A percentile compares a stretch with the other conserved stretches of the same genome.
Evolutionary conservation across 2,113 vertebrate species (phyloP).

Genomic region (Mastomys natalensis): DNA sequence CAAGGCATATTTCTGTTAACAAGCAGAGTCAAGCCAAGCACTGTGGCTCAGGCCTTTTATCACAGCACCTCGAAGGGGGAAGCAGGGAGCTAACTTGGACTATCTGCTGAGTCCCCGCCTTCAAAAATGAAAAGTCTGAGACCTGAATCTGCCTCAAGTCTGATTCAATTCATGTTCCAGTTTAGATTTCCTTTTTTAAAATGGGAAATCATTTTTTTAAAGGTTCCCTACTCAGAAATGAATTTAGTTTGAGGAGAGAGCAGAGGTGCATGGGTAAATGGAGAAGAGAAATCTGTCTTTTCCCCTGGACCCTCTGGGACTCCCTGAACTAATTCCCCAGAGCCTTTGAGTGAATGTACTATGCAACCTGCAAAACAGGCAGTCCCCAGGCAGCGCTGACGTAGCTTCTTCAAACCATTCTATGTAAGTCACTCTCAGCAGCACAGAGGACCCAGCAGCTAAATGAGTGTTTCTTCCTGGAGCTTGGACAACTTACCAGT

Average conservation of each 20-base stretch:
- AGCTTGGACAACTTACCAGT: neutral
- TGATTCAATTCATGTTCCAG: slow-evolving; percentile 14
- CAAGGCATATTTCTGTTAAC: slow-evolving; percentile 1
- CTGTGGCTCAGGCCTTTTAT: neutral
- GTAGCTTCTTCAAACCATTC: neutral
- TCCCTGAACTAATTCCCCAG: neutral
- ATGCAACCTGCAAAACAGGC: neutral
- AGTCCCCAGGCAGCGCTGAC: neutral
- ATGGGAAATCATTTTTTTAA: slow-evolving; percentile 22
- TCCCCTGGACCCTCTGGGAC: neutral
- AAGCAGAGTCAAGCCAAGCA: neutral
- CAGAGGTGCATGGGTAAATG: neutral
- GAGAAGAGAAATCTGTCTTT: neutral
- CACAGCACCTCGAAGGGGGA: neutral
- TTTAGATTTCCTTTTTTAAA: slow-evolving; percentile 43
- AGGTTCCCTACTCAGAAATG: slow-evolving; percentile 34
- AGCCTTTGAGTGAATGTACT: neutral
- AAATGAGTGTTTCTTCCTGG: neutral
- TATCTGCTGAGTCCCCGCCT: neutral
- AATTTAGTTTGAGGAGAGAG: neutral
- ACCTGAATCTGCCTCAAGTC: neutral
- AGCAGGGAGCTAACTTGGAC: neutral
- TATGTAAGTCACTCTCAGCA: neutral
- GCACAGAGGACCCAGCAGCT: neutral
- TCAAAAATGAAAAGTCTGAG: neutral